Evolutionary conservation across 92 coral and sea anemone genomes (phyloP).

Genomic region (Epizoanthus illoricatus): DNA sequence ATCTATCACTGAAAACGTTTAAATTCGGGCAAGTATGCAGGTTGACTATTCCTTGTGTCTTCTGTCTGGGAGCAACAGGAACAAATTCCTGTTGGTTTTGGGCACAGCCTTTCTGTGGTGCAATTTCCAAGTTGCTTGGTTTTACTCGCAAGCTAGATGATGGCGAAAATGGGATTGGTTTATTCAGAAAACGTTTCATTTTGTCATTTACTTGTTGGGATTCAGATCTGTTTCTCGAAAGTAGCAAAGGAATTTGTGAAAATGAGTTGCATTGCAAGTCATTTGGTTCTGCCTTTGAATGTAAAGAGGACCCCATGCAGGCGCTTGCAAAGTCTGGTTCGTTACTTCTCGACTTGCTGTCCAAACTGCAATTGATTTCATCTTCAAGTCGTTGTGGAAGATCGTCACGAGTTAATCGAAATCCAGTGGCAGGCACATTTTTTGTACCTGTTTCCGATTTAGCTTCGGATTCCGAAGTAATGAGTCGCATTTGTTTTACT

Average conservation of each 20-base stretch:
- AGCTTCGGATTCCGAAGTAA: background rate
- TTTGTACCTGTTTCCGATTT: background rate
- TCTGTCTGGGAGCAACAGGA: constrained; percentile 42
- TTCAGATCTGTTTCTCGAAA: constrained; percentile 38
- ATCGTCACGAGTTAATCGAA: too few relatives aligned
- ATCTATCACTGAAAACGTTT: constrained; percentile 61
- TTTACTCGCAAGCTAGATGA: constrained; percentile 60
- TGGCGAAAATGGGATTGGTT: constrained; percentile 57
- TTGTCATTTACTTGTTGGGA: constrained; percentile 43
- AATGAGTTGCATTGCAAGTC: background rate
- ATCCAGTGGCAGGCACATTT: too few relatives aligned
- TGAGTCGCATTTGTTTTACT: background rate
- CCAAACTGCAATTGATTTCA: background rate
- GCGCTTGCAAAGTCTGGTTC: background rate
- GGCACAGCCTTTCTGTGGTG: constrained; percentile 19
- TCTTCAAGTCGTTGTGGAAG: background rate
- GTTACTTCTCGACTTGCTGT: background rate
- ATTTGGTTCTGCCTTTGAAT: background rate
- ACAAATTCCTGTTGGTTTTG: constrained; percentile 24
- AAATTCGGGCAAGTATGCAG: constrained; percentile 71
- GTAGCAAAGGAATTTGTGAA: background rate
- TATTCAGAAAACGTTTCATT: constrained; percentile 61
- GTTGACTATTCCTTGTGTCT: constrained; percentile 56
- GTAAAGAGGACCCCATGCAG: background rate
- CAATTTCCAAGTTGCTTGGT: constrained; percentile 26